These are phyloP conservation scores for Alcedo atthis DNA, from an alignment of 2,797 vertebrate genomes.

Conservation along the genomic window DNA sequence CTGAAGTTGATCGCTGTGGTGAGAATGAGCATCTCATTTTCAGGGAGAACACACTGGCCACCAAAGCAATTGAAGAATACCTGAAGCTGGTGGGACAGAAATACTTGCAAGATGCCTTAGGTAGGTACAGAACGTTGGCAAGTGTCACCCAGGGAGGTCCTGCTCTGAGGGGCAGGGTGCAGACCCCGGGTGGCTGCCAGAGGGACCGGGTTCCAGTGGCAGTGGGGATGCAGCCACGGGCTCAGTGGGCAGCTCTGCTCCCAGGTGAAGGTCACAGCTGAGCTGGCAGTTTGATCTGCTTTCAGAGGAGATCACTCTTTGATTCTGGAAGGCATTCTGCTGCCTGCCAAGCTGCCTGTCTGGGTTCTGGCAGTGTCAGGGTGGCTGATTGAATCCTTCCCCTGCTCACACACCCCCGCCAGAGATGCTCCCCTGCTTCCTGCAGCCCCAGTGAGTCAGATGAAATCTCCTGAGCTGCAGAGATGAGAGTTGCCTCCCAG, in stretches of 20 bases:
- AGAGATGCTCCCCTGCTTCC: not conserved
- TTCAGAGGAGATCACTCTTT: not conserved
- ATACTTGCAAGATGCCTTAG: constrained; percentile 96
- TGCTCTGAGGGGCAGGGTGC: not conserved
- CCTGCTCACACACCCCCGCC: not conserved
- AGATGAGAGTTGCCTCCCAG: not conserved
- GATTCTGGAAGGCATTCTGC: not conserved
- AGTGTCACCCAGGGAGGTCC: fast-evolving
- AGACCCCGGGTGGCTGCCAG: not conserved
- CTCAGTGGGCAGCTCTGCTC: not conserved
- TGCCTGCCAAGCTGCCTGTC: not conserved
- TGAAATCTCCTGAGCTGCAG: not conserved
- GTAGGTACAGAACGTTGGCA: constrained; percentile 76
- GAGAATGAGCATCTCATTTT: constrained; percentile 99
- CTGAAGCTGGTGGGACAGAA: constrained; percentile 99
- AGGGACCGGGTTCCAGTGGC: not conserved
- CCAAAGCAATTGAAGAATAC: constrained; percentile 98
- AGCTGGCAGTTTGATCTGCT: not conserved
- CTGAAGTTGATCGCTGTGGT: constrained; percentile 97
- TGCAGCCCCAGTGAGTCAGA: not conserved
- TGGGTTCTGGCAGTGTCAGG: fast-evolving
- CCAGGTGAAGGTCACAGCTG: not conserved
- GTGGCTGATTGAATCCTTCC: not conserved
- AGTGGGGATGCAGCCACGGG: fast-evolving
- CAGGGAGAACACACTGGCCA: constrained; percentile 96